Evolutionary conservation across 53 echinoderm and acorn worm genomes (phyloP), one percentile per base, ranked within the genome.

Genomic region (Henricia sp.): DNA sequence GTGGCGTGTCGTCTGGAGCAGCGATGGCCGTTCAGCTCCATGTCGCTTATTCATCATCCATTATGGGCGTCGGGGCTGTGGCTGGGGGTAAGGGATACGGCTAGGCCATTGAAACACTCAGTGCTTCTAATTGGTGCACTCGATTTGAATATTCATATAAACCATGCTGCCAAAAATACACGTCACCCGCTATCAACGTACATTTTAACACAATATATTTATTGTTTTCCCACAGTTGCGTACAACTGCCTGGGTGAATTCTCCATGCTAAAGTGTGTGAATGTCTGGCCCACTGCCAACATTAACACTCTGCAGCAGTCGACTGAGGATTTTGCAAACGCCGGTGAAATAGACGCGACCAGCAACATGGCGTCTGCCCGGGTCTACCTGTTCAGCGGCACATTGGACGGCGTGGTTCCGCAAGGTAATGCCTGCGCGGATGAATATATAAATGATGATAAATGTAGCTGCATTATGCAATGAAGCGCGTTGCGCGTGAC

Each of bases 41-140:
- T 25, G 96, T 93, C 8, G 89, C 93, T 2, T 91, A 91, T 63
- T 93, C 93, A 2, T 32, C 75, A 36, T 85, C 86, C 38, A 91
- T 96, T 42, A 96, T 96, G 96, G 96, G 96, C 4, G 89, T 83
- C 6, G 96, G 96, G n/a, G 77, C 91, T 25, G 88, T 96, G 29
- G 96, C 93, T 5, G 96, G 93, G 74, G 96, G 96, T 96, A 84
- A 55, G 89, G 23, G 2, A n/a, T 66, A 37, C 29, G 25, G 9
- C 48, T 50, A 3, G 12, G 16, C 3, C 11, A 53, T 21, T 3
- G 19, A 10, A 53, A 5, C n/a, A n/a, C n/a, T n/a, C n/a, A n/a
- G n/a, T n/a, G n/a, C n/a, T n/a, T n/a, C n/a, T n/a, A n/a, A n/a
- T n/a, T n/a, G n/a, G 21, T 23, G 1, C n/a, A 4, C 29, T 37